Evolutionary conservation across 2,888 invertebrate genomes (phyloP), one percentile per base, ranked within the genome.

Genomic region (Meganola albula): DNA sequence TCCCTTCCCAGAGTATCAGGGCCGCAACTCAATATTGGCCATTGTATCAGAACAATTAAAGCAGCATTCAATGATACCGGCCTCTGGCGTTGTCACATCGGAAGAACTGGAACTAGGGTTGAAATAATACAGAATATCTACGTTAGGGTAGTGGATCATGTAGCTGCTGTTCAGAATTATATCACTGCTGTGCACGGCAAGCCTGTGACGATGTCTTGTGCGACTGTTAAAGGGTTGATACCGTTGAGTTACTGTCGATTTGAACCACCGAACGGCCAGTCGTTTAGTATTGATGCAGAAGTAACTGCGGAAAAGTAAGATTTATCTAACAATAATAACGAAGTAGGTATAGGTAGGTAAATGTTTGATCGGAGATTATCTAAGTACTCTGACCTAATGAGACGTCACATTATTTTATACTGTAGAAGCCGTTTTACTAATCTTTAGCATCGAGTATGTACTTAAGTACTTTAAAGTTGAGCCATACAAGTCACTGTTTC

Each of bases 181-280:
- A 39, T 79, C 1, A 63, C 60, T 0, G 68, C 65, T 0, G 48
- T 64, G 1, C 65, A 74, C 10, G 74, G 72, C 6, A 72, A 74
- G 27, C 34, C 69, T 3, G 56, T 73, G 1, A 79, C 80, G 0
- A 31, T 88, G 14, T 58, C 63, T 1, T 88, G 88, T 40, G 63
- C 67, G 0, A 79, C 86, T 0, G 74, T 78, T 0, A 71, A 66
- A 10, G 67, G 65, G 0, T 46, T 65, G 13, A 52, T 59, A 2
- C 72, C 86, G 0, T 37, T 88, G 12, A 76, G 72, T 12, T 87
- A 88, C 40, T 88, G 88, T 27, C 66, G 88, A 3, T 88, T 88
- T 33, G 78, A 83, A 24, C 76, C 83, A 2, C 87, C 88, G 0
- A 69, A 60, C 27, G 82, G 72, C 0, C 60, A 44, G 12, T 77